phyloP scores from a whole-genome alignment of 2,797 vertebrate genomes.

The Spondyliosoma cantharus region DNA sequence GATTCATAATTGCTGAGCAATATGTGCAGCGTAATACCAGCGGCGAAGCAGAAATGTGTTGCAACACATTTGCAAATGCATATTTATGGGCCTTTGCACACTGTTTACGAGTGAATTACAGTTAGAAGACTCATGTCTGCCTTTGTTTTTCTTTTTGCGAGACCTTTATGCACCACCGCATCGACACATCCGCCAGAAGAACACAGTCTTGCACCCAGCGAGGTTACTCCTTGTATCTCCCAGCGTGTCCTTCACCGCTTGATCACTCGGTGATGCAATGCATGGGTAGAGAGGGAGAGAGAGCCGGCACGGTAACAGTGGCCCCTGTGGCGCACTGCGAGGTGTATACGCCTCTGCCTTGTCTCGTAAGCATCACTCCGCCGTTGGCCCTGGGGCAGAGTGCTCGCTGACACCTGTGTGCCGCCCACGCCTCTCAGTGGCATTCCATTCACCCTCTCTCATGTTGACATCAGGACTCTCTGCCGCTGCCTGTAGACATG shows the following conservation, averaged over 20 bases:
- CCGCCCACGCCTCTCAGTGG: slow-evolving; percentile 66
- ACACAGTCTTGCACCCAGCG: background rate
- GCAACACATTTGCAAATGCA: slow-evolving; percentile 10
- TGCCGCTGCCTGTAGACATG: slow-evolving; percentile 70
- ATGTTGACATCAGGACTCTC: slow-evolving; percentile 71
- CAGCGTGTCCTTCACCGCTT: slow-evolving; percentile 27
- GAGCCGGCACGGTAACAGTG: slow-evolving; percentile 40
- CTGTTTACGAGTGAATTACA: slow-evolving; percentile 14
- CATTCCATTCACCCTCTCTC: slow-evolving; percentile 68
- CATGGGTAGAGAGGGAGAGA: slow-evolving; percentile 33
- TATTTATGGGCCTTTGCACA: background rate
- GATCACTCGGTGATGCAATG: slow-evolving; percentile 43
- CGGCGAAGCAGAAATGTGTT: slow-evolving; percentile 14
- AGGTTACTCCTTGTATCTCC: slow-evolving; percentile 32
- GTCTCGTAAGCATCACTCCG: slow-evolving; percentile 75
- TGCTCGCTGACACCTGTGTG: slow-evolving; percentile 77
- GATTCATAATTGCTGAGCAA: slow-evolving; percentile 47
- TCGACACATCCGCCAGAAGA: background rate
- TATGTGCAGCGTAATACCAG: slow-evolving; percentile 14
- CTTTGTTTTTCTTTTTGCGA: slow-evolving; percentile 2
- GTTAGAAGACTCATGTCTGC: slow-evolving; percentile 25
- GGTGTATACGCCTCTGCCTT: slow-evolving; percentile 73
- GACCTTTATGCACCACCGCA: background rate
- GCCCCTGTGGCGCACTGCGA: slow-evolving; percentile 59
- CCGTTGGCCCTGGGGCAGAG: slow-evolving; percentile 74